Evolutionary conservation across 2,113 vertebrate genomes (phyloP).

Genomic region (Syngnathus floridae): DNA sequence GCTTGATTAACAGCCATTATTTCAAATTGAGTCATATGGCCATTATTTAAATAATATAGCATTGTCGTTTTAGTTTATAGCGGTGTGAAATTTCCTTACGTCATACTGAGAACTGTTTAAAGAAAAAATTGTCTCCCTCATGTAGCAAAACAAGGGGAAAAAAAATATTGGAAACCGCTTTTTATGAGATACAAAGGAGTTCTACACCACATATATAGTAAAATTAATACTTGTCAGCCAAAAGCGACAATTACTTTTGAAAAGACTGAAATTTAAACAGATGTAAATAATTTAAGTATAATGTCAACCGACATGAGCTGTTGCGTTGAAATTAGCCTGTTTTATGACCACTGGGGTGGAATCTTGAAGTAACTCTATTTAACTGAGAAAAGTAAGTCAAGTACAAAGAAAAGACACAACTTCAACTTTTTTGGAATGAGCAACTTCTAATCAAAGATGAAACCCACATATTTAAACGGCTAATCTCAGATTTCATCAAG

Average conservation of each 20-base stretch:
- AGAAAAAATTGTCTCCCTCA: background rate
- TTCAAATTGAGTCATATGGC: background rate
- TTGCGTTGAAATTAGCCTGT: background rate
- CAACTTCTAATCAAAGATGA: slow-evolving; percentile 29
- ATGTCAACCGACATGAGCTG: background rate
- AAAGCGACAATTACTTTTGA: background rate
- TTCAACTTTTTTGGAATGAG: slow-evolving; percentile 30
- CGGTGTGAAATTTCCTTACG: background rate
- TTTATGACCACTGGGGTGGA: slow-evolving; percentile 5
- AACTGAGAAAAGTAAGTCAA: slow-evolving; percentile 11
- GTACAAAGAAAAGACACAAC: slow-evolving; percentile 20
- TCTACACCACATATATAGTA: background rate
- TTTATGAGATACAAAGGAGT: background rate
- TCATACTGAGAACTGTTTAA: too few relatives aligned
- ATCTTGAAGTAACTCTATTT: slow-evolving; percentile 11
- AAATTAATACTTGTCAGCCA: background rate
- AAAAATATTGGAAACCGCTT: background rate
- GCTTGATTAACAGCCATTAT: background rate
- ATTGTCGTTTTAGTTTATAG: background rate
- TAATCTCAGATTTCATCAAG: slow-evolving; percentile 47
- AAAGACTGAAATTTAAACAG: background rate
- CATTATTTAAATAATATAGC: background rate
- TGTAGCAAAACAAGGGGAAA: background rate
- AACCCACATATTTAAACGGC: slow-evolving; percentile 36
- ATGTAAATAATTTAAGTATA: too few relatives aligned